Evolutionary conservation across 2,888 invertebrate genomes (phyloP), one percentile per base, ranked within the genome.

Genomic region (Drosophila paucipuncta): DNA sequence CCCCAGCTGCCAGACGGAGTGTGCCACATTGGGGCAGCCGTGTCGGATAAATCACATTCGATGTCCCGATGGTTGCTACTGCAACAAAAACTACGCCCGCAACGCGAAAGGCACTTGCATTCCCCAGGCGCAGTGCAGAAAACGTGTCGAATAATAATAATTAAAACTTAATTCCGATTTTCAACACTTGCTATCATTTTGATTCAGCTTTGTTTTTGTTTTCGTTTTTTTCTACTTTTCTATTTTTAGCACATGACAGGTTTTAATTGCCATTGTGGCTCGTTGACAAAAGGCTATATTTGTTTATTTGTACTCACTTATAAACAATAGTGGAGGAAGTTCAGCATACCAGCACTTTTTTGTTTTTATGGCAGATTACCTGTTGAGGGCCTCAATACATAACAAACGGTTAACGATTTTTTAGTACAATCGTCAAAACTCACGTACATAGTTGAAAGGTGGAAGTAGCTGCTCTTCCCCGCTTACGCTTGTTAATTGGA

Each of bases 51-150:
- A 25, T 0, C 65, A 92, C 55, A 71, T 92, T 0, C 80, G 83
- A 28, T 93, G 93, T 16, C 91, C 91, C 4, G 91, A 91, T 67
- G 92, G 85, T 28, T 93, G 93, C 73, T 93, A 93, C 59, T 93
- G 93, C 65, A 78, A 78, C 11, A 47, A 88, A 4, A 91, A 91
- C 0, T 92, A 71, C 60, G 93, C 93, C 4, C 91, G 93, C 4
- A 43, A 92, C 62, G 37, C 68, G 0, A 22, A 33, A 0, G 84
- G 89, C 28, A 61, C 30, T 11, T 93, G 93, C 61, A 91, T 93
- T 50, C 89, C 86, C 58, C 22, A 58, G 13, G 9, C 16, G 0
- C 18, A 68, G 25, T 81, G 83, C 33, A 13, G 22, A 7, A 25
- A 3, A 16, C 33, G 68, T 39, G 68, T 49, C 49, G 4, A 31